Evolutionary conservation across 2,888 invertebrate species (phyloP).

Genomic region (Acronicta alni): DNA sequence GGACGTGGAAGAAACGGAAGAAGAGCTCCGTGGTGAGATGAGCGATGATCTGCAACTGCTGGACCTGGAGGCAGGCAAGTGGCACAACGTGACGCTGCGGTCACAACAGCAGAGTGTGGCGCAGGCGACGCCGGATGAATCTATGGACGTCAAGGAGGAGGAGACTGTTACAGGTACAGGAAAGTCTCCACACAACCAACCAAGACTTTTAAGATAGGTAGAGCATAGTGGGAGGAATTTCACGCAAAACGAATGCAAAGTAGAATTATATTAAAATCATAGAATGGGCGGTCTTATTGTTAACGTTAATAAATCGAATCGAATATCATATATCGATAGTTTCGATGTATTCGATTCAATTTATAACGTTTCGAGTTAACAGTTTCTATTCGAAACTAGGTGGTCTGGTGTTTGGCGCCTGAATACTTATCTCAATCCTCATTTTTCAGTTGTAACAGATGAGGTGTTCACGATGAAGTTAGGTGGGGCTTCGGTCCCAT

Average conservation of each 20-base stretch:
- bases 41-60: slow-evolving; percentile 94
- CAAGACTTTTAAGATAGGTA: too few species aligned
- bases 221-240: too few species aligned
- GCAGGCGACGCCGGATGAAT: slow-evolving; percentile 3
- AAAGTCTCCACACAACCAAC: background rate
- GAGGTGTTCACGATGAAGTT: slow-evolving; percentile 95
- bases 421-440: background rate
- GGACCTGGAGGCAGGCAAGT: slow-evolving; percentile 93
- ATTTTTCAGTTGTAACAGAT: slow-evolving; percentile 90
- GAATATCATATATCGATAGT: too few species aligned
- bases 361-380: too few species aligned
- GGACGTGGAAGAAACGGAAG: slow-evolving; percentile 95
- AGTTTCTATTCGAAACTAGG: too few species aligned
- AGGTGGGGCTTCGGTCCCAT: slow-evolving; percentile 90
- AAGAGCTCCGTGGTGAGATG: slow-evolving; percentile 93
- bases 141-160: slow-evolving; percentile 19
- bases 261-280: too few species aligned
- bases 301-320: too few species aligned
- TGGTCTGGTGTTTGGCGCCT: too few species aligned
- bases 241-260: too few species aligned
- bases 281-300: too few species aligned
- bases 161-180: slow-evolving; percentile 40
- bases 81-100: slow-evolving; percentile 90
- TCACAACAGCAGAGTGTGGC: slow-evolving; percentile 49
- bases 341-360: too few species aligned